Conservation (phyloP, 2,888 invertebrate genomes). For the Synanthedon myopaeformis region DNA sequence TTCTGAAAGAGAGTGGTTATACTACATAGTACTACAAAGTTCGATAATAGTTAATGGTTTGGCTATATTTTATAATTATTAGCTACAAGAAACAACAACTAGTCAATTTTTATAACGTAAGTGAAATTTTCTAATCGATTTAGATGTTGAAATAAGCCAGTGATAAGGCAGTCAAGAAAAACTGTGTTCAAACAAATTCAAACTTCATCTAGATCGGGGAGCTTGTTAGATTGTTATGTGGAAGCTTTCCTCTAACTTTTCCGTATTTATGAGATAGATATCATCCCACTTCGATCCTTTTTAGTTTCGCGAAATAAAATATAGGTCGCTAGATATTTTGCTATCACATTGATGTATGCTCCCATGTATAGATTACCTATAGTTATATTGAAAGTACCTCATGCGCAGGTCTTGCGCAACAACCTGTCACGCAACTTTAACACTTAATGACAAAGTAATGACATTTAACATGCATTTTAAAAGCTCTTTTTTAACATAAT, state of each 20-base stretch:
- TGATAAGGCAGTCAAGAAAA: too few species aligned
- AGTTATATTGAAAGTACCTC: constrained; percentile 33
- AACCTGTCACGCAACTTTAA: constrained; percentile 20
- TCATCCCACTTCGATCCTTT: neutral
- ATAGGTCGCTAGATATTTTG: constrained; percentile 45
- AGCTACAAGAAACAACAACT: too few species aligned
- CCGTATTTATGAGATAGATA: neutral
- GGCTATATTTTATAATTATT: too few species aligned
- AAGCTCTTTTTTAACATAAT: too few species aligned
- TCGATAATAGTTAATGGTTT: too few species aligned
- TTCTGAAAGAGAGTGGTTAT: too few species aligned
- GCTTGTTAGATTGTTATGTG: neutral
- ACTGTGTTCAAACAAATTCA: too few species aligned
- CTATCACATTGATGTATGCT: constrained; percentile 23
- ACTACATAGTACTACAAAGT: too few species aligned
- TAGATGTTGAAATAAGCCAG: too few species aligned
- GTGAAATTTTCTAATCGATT: too few species aligned
- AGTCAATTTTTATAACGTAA: too few species aligned
- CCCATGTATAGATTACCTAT: constrained; percentile 12
- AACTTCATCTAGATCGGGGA: neutral
- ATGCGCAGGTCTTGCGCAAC: constrained; percentile 59
- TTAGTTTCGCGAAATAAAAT: constrained; percentile 25
- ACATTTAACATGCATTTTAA: too few species aligned
- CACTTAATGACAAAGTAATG: constrained; percentile 13
- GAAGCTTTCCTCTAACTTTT: neutral